Conservation (phyloP, 1,140 invertebrate genomes). For the Mamestra configurata region DNA sequence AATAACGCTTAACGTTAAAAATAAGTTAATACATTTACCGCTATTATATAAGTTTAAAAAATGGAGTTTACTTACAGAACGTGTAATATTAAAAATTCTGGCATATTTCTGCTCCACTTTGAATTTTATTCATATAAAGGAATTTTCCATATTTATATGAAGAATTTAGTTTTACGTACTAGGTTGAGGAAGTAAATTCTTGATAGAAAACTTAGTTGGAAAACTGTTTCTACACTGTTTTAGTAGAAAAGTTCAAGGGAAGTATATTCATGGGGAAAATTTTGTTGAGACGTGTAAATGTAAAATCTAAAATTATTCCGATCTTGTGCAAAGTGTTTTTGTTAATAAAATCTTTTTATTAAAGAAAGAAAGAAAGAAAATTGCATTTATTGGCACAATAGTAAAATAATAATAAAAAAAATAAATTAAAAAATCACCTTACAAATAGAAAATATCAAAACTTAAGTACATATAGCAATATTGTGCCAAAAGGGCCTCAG, state of each 20-base stretch:
- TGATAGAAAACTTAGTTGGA: slow-evolving; percentile 19
- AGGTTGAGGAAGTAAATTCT: slow-evolving; percentile 21
- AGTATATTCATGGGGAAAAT: not conserved
- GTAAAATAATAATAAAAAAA: no score
- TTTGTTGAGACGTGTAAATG: not conserved
- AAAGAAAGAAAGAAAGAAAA: no score
- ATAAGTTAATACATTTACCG: slow-evolving; percentile 13
- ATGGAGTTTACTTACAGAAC: slow-evolving; percentile 16
- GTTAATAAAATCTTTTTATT: not conserved
- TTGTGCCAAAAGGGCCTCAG: no score
- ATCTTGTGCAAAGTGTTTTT: not conserved
- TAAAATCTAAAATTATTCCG: not conserved
- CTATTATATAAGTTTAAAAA: slow-evolving; percentile 34
- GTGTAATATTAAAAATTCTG: slow-evolving; percentile 37
- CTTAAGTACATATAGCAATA: no score
- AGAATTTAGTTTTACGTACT: slow-evolving; percentile 29
- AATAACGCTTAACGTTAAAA: slow-evolving; percentile 38
- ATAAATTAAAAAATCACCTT: no score
- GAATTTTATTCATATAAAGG: slow-evolving; percentile 28
- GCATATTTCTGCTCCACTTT: slow-evolving; percentile 23
- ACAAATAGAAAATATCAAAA: no score
- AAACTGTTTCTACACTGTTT: slow-evolving; percentile 19
- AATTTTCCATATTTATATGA: slow-evolving; percentile 38
- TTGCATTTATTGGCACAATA: no score
- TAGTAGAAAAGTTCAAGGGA: slow-evolving; percentile 12